Evolutionary conservation across 2,797 vertebrate genomes (phyloP), one percentile per base, ranked within the genome.

Genomic region (Smutsia gigantea): DNA sequence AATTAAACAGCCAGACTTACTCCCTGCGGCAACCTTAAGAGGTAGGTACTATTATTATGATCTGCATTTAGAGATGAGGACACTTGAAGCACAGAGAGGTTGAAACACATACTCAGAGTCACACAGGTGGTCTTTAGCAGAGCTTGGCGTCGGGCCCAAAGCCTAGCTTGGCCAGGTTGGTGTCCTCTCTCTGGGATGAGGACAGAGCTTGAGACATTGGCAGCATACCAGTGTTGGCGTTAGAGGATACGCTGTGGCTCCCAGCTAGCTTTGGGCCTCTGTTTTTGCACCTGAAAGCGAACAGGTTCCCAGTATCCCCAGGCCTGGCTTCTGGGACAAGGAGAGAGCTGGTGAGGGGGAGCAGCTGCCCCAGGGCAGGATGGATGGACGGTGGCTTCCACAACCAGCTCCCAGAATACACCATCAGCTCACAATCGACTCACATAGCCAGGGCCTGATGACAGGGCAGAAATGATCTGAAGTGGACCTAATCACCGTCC

Each of bases 211-310:
- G 51, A 53, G 49, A 15, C 46, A 10, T 31, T 55, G 63, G 11
- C 12, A 0, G 21, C n/a, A 18, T 49, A 2, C 12, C 0, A 4
- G 61, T 5, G 1, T 18, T 3, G 12, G 74, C n/a, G 64, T 17
- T 74, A 51, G 29, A 75, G 34, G 42, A 42, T 11, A 34, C 4
- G 7, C 21, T 18, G 17, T 8, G n/a, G n/a, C 39, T 27, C 25
- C 51, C 23, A 23, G 2, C 29, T 0, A 51, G 53, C n/a, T 0
- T 14, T 46, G 42, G 7, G 71, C 1, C 2, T 84, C 66, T 1
- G 5, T 53, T 53, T 61, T 23, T 51, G 51, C 51, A 3, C 29
- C 57, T 51, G 74, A 34, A 68, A 46, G n/a, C 3, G 1, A 42
- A 27, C 7, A 13, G 21, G 18, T 34, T 18, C 6, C 51, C 39